These are phyloP conservation scores for Gastrophysa polygoni DNA, from an alignment of 2,888 invertebrate species.

Conservation along the genomic window DNA sequence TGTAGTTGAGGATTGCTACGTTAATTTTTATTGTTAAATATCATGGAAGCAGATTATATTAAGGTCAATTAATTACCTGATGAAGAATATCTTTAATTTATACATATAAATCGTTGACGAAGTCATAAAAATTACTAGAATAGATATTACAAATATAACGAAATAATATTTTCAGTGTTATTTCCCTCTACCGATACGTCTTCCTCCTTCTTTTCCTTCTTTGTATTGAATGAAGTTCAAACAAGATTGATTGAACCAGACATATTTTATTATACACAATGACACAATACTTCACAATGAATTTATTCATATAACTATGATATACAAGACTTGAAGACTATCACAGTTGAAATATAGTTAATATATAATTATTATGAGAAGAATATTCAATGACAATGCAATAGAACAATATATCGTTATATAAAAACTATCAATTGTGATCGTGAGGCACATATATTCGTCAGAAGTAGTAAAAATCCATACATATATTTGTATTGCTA, in stretches of 20 bases:
- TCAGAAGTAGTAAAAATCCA: not conserved
- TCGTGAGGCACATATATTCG: not conserved
- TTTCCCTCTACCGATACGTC: constrained; percentile 8
- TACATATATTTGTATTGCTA: no score
- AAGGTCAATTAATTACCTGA: constrained; percentile 50
- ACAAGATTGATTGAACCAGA: no score
- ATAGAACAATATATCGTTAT: no score
- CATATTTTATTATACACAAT: no score
- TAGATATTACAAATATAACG: constrained; percentile 24
- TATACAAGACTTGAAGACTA: not conserved
- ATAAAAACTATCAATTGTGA: not conserved
- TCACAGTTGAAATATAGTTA: not conserved
- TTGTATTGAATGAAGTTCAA: not conserved
- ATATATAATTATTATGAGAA: no score
- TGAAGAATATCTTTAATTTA: constrained; percentile 35
- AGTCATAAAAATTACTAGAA: constrained; percentile 37
- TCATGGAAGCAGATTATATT: constrained; percentile 40
- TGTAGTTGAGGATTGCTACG: constrained; percentile 34
- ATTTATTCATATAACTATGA: not conserved
- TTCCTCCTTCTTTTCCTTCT: no score
- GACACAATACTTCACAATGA: not conserved
- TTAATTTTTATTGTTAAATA: constrained; percentile 32
- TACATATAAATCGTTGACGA: constrained; percentile 28
- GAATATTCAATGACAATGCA: no score
- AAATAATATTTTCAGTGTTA: constrained; percentile 29